Base-by-base conservation (phyloP, 2,888 invertebrate genomes). In the Ceriagrion tenellum region DNA sequence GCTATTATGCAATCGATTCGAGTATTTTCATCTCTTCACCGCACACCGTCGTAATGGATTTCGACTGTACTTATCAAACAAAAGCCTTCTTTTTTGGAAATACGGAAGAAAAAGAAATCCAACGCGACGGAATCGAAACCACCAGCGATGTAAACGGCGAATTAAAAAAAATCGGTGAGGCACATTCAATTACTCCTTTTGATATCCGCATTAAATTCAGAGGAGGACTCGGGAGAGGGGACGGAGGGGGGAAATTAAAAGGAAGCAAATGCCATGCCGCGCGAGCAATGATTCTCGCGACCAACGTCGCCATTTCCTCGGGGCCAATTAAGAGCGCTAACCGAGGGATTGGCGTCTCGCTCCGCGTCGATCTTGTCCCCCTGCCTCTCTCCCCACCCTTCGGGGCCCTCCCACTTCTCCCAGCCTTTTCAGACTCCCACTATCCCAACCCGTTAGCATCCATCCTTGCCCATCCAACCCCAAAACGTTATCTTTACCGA, bases 111-210 rank as follows among this genome's bases (percentile, higher is more conserved):
- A 81, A 35, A 3, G 81, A 30, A 8, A 81, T 81, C 16, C 16
- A 35, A 16, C 81, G 81, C 81, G 8, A 30, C 35, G 81, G 35
- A 81, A 81, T 81, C 12, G 81, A 81, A 81, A 81, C 35, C 35
- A 81, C 81, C 35, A 0, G n/a, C 81, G 35, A 81, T 81, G 35
- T 35, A 81, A 16, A 81, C 13, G 30, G 81, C 30, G 26, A 81
- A 30, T n/a, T 74, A 0, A 35, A 81, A 35, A 6, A 81, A 81
- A 35, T 30, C 10, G 81, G 59, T 10, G 18, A 81, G 81, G 18
- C 30, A 81, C 81, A 81, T 81, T 81, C 81, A 81, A 81, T 81
- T 81, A 81, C 81, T 81, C 35, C 30, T 81, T 69, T 81, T 81
- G 81, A 81, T 81, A 81, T 35, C 81, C 12, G 26, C 30, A 81